A percentile compares a stretch with the other conserved stretches of the same genome.
Evolutionary conservation across 1,140 invertebrate genomes (phyloP).

Genomic region (Penaeus vannamei): DNA sequence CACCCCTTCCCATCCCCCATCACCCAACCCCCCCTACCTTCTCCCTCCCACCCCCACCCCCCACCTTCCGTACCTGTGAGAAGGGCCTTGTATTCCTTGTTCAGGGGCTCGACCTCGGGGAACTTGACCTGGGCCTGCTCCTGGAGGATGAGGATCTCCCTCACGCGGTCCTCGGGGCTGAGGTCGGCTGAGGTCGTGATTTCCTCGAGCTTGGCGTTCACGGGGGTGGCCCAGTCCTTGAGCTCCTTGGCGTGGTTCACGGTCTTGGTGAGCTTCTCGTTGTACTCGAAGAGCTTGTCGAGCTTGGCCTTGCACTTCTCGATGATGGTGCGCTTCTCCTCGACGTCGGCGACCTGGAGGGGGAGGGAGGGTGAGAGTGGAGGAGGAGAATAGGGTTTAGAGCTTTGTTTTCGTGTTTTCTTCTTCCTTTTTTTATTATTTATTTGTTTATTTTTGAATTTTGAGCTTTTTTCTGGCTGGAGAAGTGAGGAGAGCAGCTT

Average conservation of each 20-base stretch:
- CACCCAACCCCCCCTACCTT: too few species aligned
- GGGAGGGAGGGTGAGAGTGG: background rate
- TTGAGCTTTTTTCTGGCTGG: too few species aligned
- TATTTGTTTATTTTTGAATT: too few species aligned
- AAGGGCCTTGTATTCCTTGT: constrained; percentile 56
- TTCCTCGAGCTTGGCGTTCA: constrained; percentile 68
- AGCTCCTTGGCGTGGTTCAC: constrained; percentile 64
- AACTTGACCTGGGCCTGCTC: constrained; percentile 60
- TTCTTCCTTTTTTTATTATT: too few species aligned
- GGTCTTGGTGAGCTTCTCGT: constrained; percentile 64
- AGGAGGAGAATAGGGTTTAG: background rate
- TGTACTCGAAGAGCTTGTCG: constrained; percentile 64
- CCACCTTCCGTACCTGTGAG: constrained; percentile 54
- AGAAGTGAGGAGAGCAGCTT: too few species aligned
- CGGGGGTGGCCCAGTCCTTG: constrained; percentile 67
- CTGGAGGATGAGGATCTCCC: constrained; percentile 67
- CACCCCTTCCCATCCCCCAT: background rate
- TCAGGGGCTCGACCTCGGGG: constrained; percentile 61
- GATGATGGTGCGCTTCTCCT: constrained; percentile 68
- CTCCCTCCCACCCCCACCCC: too few species aligned
- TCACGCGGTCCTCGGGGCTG: constrained; percentile 68
- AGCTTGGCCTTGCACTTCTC: constrained; percentile 68
- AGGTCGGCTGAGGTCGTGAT: constrained; percentile 65
- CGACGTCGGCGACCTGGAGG: constrained; percentile 62
- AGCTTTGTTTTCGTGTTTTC: too few species aligned